Evolutionary conservation across 2,113 vertebrate species (phyloP).

Genomic region (Meleagris gallopavo): DNA sequence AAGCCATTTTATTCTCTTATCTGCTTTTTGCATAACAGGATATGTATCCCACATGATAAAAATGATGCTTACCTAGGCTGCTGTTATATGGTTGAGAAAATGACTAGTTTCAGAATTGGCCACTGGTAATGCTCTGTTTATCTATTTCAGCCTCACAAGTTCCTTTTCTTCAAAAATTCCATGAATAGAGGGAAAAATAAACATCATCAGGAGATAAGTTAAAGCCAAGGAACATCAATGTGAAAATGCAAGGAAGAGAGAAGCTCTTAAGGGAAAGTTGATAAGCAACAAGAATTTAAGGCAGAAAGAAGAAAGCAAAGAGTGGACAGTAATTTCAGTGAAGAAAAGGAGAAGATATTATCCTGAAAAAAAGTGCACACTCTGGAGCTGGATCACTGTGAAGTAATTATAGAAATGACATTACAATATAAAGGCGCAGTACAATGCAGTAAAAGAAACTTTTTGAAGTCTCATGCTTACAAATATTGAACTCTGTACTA

Average conservation of each 20-base stretch:
- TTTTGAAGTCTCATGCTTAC: not conserved
- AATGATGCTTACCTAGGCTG: not conserved
- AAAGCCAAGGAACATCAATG: not conserved
- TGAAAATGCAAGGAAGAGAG: not conserved
- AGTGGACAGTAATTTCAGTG: not conserved
- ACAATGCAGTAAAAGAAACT: not conserved
- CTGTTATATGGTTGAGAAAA: not conserved
- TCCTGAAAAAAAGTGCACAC: not conserved
- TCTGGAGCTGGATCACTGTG: not conserved
- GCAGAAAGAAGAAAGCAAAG: not conserved
- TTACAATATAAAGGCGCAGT: not conserved
- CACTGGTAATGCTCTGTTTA: not conserved
- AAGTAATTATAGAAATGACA: not conserved
- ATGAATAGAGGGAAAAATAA: not conserved
- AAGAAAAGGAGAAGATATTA: not conserved
- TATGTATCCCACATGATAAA: not conserved
- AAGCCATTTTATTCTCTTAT: not conserved
- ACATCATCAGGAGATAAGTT: not conserved
- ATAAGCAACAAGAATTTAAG: not conserved
- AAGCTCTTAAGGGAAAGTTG: not conserved
- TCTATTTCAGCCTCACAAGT: not conserved
- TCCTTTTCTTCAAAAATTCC: not conserved
- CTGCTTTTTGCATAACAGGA: not conserved
- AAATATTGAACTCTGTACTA: not conserved
- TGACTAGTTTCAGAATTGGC: not conserved